Conservation (phyloP, 2,888 invertebrate genomes). For the Platypus cylindrus region DNA sequence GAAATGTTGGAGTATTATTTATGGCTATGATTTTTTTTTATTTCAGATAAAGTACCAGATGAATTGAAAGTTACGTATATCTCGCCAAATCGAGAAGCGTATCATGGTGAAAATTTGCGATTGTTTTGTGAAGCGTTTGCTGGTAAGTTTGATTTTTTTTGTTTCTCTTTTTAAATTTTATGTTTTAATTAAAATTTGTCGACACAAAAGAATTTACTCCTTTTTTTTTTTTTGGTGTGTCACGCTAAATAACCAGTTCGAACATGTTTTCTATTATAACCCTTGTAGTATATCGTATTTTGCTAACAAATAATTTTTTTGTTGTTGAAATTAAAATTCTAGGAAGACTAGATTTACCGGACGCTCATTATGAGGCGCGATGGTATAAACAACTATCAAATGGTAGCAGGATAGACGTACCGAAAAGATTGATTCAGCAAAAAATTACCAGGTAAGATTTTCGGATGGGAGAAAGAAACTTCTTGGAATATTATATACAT, state of each 20-base stretch:
- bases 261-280: too few relatives aligned
- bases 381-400: constrained; percentile 55
- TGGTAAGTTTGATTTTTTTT: constrained; percentile 46
- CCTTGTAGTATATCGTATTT: too few relatives aligned
- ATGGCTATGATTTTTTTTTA: too few relatives aligned
- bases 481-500: too few relatives aligned
- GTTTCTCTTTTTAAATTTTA: too few relatives aligned
- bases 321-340: not conserved
- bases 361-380: constrained; percentile 56
- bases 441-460: constrained; percentile 35
- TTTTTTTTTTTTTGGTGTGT: too few relatives aligned
- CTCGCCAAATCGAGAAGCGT: constrained; percentile 48
- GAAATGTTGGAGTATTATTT: too few relatives aligned
- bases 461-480: too few relatives aligned
- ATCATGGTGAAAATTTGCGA: constrained; percentile 48
- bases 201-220: too few relatives aligned
- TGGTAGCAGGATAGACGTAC: constrained; percentile 32
- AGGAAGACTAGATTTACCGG: constrained; percentile 44
- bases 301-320: too few relatives aligned
- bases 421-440: constrained; percentile 33
- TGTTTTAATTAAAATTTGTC: too few relatives aligned
- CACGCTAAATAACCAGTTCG: too few relatives aligned
- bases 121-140: constrained; percentile 69
- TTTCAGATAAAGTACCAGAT: constrained; percentile 49
- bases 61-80: constrained; percentile 53